These are phyloP conservation scores for Cynaeus angustus DNA, from an alignment of 2,888 invertebrate genomes.

Conservation along the genomic window DNA sequence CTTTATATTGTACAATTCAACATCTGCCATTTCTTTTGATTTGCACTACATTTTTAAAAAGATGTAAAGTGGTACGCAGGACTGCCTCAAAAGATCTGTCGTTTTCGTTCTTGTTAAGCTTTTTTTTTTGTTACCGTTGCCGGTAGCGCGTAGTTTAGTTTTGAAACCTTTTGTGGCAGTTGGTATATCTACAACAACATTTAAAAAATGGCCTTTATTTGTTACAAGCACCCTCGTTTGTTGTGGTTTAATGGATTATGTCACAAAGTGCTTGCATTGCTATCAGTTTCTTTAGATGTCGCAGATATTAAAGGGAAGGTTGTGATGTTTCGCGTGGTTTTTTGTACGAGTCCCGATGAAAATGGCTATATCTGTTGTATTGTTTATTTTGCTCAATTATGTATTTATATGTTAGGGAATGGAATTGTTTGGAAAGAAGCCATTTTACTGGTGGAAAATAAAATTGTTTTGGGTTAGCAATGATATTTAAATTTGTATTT, in stretches of 20 bases:
- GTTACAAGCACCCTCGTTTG: slow-evolving; percentile 50
- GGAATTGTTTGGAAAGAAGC: slow-evolving; percentile 21
- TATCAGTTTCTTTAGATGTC: slow-evolving; percentile 29
- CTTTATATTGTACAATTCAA: slow-evolving; percentile 70
- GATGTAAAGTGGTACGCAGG: slow-evolving; percentile 34
- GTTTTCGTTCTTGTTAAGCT: slow-evolving; percentile 1
- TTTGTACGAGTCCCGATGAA: slow-evolving; percentile 14
- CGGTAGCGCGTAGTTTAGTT: slow-evolving; percentile 23
- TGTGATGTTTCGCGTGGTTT: slow-evolving; percentile 28
- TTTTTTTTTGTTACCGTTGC: slow-evolving; percentile 12
- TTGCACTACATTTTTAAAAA: slow-evolving; percentile 47
- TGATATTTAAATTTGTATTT: slow-evolving; percentile 26
- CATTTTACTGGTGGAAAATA: slow-evolving; percentile 25
- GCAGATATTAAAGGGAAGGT: slow-evolving; percentile 30
- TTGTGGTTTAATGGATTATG: slow-evolving; percentile 23
- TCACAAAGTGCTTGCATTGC: slow-evolving; percentile 33
- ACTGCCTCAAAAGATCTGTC: slow-evolving; percentile 40
- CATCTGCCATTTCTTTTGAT: slow-evolving; percentile 55
- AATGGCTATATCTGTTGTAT: slow-evolving; percentile 39
- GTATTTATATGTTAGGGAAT: slow-evolving; percentile 23
- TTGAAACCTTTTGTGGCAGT: slow-evolving; percentile 44
- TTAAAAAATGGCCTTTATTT: slow-evolving; percentile 49
- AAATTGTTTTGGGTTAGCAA: slow-evolving; percentile 26
- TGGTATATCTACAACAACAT: slow-evolving; percentile 45
- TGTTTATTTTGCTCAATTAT: slow-evolving; percentile 46